Conservation (phyloP, 2,888 invertebrate genomes). For the Drosophila kuntzei region DNA sequence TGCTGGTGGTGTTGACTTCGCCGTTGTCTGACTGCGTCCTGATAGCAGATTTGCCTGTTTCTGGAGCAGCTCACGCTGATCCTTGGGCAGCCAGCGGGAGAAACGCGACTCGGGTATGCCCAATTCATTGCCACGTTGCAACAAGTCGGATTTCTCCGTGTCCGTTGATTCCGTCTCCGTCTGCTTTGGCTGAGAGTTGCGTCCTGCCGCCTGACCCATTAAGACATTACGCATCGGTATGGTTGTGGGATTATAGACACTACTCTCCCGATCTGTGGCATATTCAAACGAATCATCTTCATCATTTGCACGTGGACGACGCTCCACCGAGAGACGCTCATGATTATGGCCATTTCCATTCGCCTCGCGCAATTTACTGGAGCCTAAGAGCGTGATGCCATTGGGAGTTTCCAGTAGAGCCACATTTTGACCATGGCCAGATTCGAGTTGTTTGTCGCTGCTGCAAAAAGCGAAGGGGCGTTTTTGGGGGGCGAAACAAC, state of each 20-base stretch:
- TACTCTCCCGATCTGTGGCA: slow-evolving; percentile 84
- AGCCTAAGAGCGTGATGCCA: slow-evolving; percentile 82
- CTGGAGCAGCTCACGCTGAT: slow-evolving; percentile 84
- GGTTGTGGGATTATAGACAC: slow-evolving; percentile 85
- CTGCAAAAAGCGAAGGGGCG: slow-evolving; percentile 25
- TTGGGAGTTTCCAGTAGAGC: slow-evolving; percentile 84
- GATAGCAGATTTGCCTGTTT: slow-evolving; percentile 84
- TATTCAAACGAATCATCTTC: slow-evolving; percentile 85
- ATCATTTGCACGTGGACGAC: slow-evolving; percentile 58
- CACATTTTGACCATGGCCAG: slow-evolving; percentile 82
- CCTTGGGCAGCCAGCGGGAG: slow-evolving; percentile 85
- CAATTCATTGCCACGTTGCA: slow-evolving; percentile 82
- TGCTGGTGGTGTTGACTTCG: slow-evolving; percentile 21
- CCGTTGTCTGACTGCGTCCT: slow-evolving; percentile 59
- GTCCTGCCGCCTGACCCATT: slow-evolving; percentile 80
- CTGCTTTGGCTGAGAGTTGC: slow-evolving; percentile 59
- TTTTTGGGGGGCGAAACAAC: slow-evolving; percentile 26
- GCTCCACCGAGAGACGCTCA: slow-evolving; percentile 70
- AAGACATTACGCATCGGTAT: slow-evolving; percentile 74
- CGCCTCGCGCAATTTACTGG: slow-evolving; percentile 62
- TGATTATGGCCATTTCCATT: slow-evolving; percentile 47
- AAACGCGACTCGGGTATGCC: slow-evolving; percentile 85
- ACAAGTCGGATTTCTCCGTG: slow-evolving; percentile 69
- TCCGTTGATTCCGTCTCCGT: slow-evolving; percentile 9
- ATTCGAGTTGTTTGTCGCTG: slow-evolving; percentile 69